Evolutionary conservation across 1,140 invertebrate species (phyloP).

Genomic region (Lordiphosa collinella): DNA sequence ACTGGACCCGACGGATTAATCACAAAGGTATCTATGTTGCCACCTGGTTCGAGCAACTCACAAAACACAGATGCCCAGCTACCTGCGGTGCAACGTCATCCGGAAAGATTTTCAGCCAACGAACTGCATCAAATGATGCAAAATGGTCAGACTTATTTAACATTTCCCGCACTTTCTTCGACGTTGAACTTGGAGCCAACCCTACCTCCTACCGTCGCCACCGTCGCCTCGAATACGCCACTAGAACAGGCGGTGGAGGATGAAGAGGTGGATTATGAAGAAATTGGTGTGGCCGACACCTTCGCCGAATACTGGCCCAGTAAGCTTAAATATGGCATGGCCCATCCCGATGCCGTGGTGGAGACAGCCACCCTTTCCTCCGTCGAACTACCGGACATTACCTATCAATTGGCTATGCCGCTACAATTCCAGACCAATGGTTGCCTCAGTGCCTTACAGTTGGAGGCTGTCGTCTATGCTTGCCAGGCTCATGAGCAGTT

Average conservation of each 20-base stretch:
- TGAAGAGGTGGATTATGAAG: slow-evolving; percentile 96
- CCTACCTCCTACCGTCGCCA: not conserved
- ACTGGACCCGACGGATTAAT: slow-evolving; percentile 25
- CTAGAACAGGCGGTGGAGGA: slow-evolving; percentile 78
- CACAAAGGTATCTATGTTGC: slow-evolving; percentile 16
- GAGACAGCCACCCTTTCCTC: slow-evolving; percentile 98
- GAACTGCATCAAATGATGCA: slow-evolving; percentile 15
- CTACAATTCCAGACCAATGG: slow-evolving; percentile 90
- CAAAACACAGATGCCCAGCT: not conserved
- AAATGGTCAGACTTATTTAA: slow-evolving; percentile 6
- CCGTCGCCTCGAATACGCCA: not conserved
- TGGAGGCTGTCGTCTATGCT: slow-evolving; percentile 97
- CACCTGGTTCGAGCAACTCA: not conserved
- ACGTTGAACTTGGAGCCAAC: not conserved
- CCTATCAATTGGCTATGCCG: slow-evolving; percentile 92
- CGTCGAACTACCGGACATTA: slow-evolving; percentile 96
- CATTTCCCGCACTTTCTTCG: not conserved
- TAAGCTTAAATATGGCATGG: slow-evolving; percentile 90
- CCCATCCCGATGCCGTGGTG: slow-evolving; percentile 99
- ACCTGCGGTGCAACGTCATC: not conserved
- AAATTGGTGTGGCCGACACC: slow-evolving; percentile 97
- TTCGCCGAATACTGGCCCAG: slow-evolving; percentile 98
- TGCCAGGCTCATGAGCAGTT: slow-evolving; percentile 96
- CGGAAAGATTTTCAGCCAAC: slow-evolving; percentile 3
- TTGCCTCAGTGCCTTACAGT: slow-evolving; percentile 94